These are phyloP conservation scores for Eueremaeus valkanovi DNA, from an alignment of 2,888 invertebrate genomes.

Conservation along the genomic window DNA sequence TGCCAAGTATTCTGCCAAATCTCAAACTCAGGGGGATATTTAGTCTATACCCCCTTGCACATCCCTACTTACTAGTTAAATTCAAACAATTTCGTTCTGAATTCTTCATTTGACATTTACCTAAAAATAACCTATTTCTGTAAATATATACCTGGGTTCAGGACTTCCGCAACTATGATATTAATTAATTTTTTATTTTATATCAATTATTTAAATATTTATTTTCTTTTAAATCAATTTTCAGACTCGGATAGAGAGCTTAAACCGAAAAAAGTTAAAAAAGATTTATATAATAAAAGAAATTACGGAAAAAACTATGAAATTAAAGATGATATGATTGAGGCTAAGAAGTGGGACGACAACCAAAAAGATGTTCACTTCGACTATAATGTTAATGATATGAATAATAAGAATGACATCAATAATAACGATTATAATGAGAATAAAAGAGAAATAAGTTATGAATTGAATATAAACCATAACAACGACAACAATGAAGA, in stretches of 20 bases:
- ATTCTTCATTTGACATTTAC: too few species aligned
- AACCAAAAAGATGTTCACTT: neutral
- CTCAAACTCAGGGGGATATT: too few species aligned
- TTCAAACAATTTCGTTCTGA: too few species aligned
- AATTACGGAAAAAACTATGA: neutral
- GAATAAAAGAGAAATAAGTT: neutral
- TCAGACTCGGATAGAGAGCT: neutral
- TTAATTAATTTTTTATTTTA: too few species aligned
- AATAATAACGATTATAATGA: neutral
- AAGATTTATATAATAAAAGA: slow-evolving; percentile 9
- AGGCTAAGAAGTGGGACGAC: neutral
- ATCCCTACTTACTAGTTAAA: too few species aligned
- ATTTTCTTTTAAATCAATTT: neutral
- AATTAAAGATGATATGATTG: neutral
- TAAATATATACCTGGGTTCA: too few species aligned
- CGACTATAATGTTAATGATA: too few species aligned
- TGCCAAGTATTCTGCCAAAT: too few species aligned
- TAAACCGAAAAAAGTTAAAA: neutral
- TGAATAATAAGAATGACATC: neutral
- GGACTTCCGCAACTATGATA: too few species aligned
- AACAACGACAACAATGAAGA: neutral
- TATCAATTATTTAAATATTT: too few species aligned
- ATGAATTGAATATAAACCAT: neutral
- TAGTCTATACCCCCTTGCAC: too few species aligned
- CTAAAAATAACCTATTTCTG: too few species aligned